Evolutionary conservation across 2,888 invertebrate genomes (phyloP).

Genomic region (Philonicus albiceps): DNA sequence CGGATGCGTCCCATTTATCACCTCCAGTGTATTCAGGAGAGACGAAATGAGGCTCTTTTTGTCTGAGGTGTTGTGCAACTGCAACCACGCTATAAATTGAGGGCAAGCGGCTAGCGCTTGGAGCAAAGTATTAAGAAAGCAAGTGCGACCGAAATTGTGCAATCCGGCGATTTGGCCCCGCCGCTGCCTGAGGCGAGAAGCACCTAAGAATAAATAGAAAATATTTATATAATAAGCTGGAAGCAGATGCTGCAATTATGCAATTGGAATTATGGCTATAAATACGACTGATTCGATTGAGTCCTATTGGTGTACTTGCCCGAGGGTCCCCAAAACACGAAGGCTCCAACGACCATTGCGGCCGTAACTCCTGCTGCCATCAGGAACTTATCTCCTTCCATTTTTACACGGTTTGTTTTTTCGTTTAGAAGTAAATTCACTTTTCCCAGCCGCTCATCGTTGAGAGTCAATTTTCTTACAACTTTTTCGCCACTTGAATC

Average conservation of each 20-base stretch:
- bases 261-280: neutral
- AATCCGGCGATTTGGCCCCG: conserved; percentile 83
- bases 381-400: conserved; percentile 75
- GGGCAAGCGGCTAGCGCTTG: conserved; percentile 91
- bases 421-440: neutral
- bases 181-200: conserved; percentile 68
- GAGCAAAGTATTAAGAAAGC: conserved; percentile 89
- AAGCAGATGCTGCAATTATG: neutral
- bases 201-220: conserved; percentile 49
- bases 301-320: conserved; percentile 52
- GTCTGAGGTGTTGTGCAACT: conserved; percentile 68
- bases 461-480: neutral
- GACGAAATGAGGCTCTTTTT: conserved; percentile 79
- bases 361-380: conserved; percentile 81
- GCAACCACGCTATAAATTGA: conserved; percentile 83
- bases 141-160: conserved; percentile 90
- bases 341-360: conserved; percentile 82
- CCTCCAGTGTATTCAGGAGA: conserved; percentile 77
- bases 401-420: conserved; percentile 45
- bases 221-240: neutral
- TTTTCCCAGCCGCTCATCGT: neutral
- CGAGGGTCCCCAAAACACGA: conserved; percentile 78
- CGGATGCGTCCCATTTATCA: conserved; percentile 76
- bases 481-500: neutral
- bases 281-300: neutral